These are phyloP conservation scores for Phenganax subtilis DNA, from an alignment of 92 coral and sea anemone genomes.

Conservation along the genomic window DNA sequence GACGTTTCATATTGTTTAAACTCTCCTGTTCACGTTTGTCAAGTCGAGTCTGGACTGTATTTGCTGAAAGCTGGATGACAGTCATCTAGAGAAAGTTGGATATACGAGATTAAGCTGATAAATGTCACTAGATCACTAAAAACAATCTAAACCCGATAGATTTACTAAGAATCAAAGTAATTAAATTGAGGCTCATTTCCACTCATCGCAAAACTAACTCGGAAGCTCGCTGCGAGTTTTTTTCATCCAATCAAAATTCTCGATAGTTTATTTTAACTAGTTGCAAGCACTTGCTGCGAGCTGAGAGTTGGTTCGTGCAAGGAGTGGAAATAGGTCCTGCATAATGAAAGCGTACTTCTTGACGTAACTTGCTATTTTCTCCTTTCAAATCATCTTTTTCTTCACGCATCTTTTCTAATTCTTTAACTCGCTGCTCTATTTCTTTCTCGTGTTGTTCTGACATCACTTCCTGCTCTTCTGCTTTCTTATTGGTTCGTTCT, in stretches of 20 bases:
- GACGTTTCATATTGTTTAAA: not conserved
- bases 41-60: conserved; percentile 12
- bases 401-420: conserved; percentile 21
- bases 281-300: not conserved
- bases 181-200: too few relatives aligned
- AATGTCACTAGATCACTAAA: too few relatives aligned
- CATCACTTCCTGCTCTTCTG: conserved; percentile 24
- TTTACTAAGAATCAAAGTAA: too few relatives aligned
- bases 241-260: too few relatives aligned
- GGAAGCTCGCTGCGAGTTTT: too few relatives aligned
- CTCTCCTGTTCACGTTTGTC: conserved; percentile 31
- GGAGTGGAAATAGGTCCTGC: not conserved
- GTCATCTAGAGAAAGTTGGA: not conserved
- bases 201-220: too few relatives aligned
- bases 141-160: too few relatives aligned
- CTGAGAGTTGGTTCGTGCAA: not conserved
- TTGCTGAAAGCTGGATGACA: not conserved
- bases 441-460: conserved; percentile 18
- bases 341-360: conserved; percentile 14
- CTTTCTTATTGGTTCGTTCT: not conserved
- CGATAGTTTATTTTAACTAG: too few relatives aligned
- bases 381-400: conserved; percentile 28
- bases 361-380: conserved; percentile 15
- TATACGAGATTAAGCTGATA: not conserved
- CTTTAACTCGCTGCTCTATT: conserved; percentile 8